Base-by-base conservation (phyloP, 2,797 vertebrate species). In the Jordanella pulchra region DNA sequence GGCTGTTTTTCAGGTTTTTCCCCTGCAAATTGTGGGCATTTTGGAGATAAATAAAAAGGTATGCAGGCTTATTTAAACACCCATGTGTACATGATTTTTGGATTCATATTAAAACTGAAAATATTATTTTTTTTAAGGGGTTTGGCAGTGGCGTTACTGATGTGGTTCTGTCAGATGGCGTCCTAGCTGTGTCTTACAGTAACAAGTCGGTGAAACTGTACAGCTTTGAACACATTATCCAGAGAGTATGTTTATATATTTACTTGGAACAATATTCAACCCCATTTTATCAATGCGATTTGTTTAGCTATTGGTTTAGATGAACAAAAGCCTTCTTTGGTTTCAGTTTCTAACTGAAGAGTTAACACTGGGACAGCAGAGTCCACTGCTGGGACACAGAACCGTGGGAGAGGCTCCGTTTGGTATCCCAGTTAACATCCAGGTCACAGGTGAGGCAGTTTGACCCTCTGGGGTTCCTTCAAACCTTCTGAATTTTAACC, bases 361-460 rank as follows among this genome's bases (percentile, higher is more conserved):
- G 60, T 89, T 95, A 89, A 84, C 89, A 35, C 88, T 99, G 87
- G 97, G 97, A 87, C 90, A 95, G 82, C 87, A 90, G 82, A 97
- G 95, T 93, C 93, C 93, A 84, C 95, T 96, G 91, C 94, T 95
- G 84, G 94, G 93, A 84, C 92, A 93, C 72, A 87, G 91, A 90
- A 89, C 91, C 72, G 96, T 99, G 76, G 98, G 98, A 90, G 94
- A 96, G 63, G 86, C 90, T 90, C 96, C 96, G 3, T 96, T 95
- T 93, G 98, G 98, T 80, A 95, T 99, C 87, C 98, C 98, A 2
- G 94, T 95, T 87, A 99, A 99, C 90, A 96, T 99, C 90, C 94
- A 95, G 89, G 95, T 99, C 87, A 96, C 94, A 93, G 97, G 98
- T 98, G 93, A 42, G 84, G 76, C 17, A 0, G 42, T 32, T 54